Conservation (phyloP, 2,888 invertebrate genomes). For the Geotrupes spiniger region DNA sequence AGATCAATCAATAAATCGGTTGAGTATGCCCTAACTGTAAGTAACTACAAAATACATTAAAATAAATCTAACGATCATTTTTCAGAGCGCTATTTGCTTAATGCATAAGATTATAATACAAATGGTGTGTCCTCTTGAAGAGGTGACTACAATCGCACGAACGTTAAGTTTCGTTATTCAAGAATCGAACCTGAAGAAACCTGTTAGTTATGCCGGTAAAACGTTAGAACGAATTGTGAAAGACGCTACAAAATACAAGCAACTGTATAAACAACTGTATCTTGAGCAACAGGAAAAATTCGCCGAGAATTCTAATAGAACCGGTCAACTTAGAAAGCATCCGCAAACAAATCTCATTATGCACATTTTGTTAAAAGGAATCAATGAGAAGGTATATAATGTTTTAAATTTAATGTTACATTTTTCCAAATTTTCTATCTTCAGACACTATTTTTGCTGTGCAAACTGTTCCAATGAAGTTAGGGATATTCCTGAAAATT, state of each 20-base stretch:
- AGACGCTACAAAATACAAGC: neutral
- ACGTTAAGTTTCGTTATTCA: neutral
- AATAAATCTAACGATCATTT: too few relatives aligned
- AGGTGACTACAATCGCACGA: too few relatives aligned
- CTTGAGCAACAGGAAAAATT: neutral
- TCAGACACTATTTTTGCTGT: too few relatives aligned
- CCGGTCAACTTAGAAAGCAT: neutral
- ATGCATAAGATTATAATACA: too few relatives aligned
- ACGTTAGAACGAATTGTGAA: neutral
- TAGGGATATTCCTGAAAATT: too few relatives aligned
- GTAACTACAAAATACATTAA: too few relatives aligned
- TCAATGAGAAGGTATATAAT: neutral
- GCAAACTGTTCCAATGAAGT: too few relatives aligned
- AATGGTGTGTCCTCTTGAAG: too few relatives aligned
- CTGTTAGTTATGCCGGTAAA: neutral
- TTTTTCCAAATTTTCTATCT: too few relatives aligned
- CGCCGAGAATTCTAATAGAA: neutral
- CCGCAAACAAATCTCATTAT: neutral
- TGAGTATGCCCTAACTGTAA: neutral
- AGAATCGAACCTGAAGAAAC: slow-evolving; percentile 2
- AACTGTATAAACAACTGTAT: neutral
- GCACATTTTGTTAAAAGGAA: neutral
- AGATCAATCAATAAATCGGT: neutral
- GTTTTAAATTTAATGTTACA: neutral
- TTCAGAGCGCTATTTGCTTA: too few relatives aligned